Conservation (phyloP, 2,113 vertebrate species). For the Nesoenas mayeri region DNA sequence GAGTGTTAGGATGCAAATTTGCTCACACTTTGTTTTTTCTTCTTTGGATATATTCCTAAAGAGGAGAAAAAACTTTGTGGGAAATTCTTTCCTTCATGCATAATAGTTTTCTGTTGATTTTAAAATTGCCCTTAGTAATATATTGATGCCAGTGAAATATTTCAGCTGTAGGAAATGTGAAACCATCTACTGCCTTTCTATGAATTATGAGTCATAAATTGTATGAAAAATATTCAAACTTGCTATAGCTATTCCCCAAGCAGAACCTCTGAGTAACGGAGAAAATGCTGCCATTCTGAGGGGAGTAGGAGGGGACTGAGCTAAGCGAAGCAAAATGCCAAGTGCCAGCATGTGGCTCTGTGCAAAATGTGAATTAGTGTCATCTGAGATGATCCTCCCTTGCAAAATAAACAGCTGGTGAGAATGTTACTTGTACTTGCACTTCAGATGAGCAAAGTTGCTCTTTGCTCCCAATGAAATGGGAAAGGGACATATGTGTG, state of each 20-base stretch:
- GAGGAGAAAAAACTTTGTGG: constrained; percentile 7
- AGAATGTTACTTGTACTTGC: not conserved
- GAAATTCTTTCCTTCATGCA: constrained; percentile 69
- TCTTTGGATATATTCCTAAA: not conserved
- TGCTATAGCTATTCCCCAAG: constrained; percentile 10
- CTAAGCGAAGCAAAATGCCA: not conserved
- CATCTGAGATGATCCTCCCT: not conserved
- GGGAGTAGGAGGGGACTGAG: not conserved
- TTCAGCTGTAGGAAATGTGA: constrained; percentile 44
- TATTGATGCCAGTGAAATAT: constrained; percentile 38
- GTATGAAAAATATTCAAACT: not conserved
- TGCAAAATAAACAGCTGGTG: not conserved
- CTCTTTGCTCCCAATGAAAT: not conserved
- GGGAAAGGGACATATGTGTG: not conserved
- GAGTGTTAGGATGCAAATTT: not conserved
- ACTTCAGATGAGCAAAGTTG: not conserved
- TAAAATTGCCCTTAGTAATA: constrained; percentile 48
- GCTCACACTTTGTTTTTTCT: not conserved
- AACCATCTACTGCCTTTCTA: constrained; percentile 36
- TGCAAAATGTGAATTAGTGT: constrained; percentile 1
- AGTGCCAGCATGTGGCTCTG: not conserved
- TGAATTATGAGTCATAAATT: constrained; percentile 54
- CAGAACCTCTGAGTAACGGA: constrained; percentile 16
- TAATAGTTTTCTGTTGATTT: constrained; percentile 67
- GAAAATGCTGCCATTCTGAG: not conserved